These are phyloP conservation scores for Triplophysa dalaica DNA, from an alignment of 2,113 vertebrate species.

Conservation along the genomic window DNA sequence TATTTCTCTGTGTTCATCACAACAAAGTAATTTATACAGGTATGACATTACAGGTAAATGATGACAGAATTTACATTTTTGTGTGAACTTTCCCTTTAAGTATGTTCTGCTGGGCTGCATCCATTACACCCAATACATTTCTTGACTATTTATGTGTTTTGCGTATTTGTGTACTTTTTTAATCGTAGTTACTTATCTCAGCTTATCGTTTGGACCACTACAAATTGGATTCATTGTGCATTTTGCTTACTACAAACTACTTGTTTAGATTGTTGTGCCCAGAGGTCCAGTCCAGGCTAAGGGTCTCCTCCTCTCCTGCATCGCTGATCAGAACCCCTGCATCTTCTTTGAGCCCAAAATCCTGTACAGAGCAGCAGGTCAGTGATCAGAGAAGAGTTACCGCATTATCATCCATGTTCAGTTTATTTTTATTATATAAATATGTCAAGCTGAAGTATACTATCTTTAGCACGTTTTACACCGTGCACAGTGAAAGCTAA, in stretches of 20 bases:
- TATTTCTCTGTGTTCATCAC: no score
- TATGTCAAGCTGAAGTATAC: not conserved
- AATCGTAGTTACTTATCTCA: no score
- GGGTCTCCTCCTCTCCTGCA: conserved; percentile 92
- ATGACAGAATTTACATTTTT: no score
- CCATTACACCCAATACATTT: no score
- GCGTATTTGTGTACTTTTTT: no score
- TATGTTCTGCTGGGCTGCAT: no score
- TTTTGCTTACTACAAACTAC: not conserved
- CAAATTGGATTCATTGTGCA: no score
- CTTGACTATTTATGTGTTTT: no score
- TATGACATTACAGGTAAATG: no score
- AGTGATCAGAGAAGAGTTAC: conserved; percentile 47
- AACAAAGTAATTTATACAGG: no score
- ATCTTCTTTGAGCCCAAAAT: conserved; percentile 99
- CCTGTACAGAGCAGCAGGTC: conserved; percentile 98
- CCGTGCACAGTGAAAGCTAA: no score
- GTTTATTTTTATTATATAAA: not conserved
- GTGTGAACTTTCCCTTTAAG: not conserved
- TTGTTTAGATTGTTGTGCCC: conserved; percentile 87
- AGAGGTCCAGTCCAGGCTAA: conserved; percentile 94
- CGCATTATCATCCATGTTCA: not conserved
- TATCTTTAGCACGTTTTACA: not conserved
- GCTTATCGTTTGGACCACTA: no score
- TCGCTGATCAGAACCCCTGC: conserved; percentile 93